Conservation (phyloP, 1,140 invertebrate genomes). For the Aphaenogaster rudis region DNA sequence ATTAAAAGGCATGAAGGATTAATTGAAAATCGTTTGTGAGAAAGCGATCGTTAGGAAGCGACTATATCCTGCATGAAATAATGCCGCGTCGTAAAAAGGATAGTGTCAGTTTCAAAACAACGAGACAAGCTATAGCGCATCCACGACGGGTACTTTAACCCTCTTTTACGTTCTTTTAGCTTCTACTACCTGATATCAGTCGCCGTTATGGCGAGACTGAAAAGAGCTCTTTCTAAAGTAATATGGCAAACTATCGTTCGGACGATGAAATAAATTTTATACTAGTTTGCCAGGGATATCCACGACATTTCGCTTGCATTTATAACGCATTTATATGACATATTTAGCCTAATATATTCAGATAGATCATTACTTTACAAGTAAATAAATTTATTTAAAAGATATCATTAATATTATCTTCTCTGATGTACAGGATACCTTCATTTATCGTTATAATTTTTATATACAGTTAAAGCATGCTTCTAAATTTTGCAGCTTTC, state of each 20-base stretch:
- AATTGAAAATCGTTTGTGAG: slow-evolving; percentile 36
- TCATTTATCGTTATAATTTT: background rate
- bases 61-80: background rate
- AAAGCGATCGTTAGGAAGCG: background rate
- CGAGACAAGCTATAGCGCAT: slow-evolving; percentile 15
- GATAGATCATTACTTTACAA: background rate
- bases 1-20: slow-evolving; percentile 34
- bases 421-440: background rate
- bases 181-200: slow-evolving; percentile 29
- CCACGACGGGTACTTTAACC: background rate
- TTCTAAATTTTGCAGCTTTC: background rate
- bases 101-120: slow-evolving; percentile 47
- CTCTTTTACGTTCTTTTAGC: slow-evolving; percentile 43
- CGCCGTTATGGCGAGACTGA: background rate
- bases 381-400: background rate
- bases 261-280: slow-evolving; percentile 32
- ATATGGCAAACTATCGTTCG: slow-evolving; percentile 18
- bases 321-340: background rate
- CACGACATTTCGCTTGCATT: background rate
- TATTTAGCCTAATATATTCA: background rate
- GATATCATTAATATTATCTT: background rate
- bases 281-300: background rate
- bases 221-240: background rate
- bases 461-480: background rate
- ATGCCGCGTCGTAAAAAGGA: slow-evolving; percentile 23